Evolutionary conservation across 2,113 vertebrate species (phyloP).

Genomic region (Notarius lentiginosus): DNA sequence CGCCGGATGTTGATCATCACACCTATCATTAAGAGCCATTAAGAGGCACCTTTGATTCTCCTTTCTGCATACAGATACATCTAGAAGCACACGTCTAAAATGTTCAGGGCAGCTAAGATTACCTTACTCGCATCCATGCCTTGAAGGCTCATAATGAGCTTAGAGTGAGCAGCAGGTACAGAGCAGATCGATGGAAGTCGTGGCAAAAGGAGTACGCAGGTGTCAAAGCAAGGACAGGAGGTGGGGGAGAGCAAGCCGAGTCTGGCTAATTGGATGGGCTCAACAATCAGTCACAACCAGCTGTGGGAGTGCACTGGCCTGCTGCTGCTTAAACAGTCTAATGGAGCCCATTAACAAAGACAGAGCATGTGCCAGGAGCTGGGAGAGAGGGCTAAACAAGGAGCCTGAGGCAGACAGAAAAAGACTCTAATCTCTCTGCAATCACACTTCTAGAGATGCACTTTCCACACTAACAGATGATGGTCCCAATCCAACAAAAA

Average conservation of each 20-base stretch:
- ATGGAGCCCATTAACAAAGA: conserved; percentile 69
- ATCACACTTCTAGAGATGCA: conserved; percentile 26
- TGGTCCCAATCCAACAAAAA: conserved; percentile 39
- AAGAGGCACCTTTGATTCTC: conserved; percentile 10
- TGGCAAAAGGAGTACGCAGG: conserved; percentile 24
- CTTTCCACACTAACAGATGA: conserved; percentile 36
- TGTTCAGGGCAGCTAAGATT: not conserved
- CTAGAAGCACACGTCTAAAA: not conserved
- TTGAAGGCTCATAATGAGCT: conserved; percentile 38
- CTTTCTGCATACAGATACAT: conserved; percentile 19
- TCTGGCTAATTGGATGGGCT: conserved; percentile 54
- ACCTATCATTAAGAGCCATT: conserved; percentile 10
- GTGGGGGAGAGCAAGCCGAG: conserved; percentile 26
- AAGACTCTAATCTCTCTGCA: conserved; percentile 18
- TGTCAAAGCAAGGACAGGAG: conserved; percentile 52
- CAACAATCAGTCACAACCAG: conserved; percentile 57
- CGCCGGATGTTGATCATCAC: conserved; percentile 42
- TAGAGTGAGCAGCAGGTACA: conserved; percentile 19
- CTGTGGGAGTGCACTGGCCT: conserved; percentile 51
- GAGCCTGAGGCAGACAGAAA: conserved; percentile 12
- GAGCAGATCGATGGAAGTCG: conserved; percentile 38
- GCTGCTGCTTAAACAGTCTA: conserved; percentile 61
- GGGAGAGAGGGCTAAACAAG: conserved; percentile 44
- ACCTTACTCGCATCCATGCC: not conserved
- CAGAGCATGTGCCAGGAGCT: conserved; percentile 47